A percentile compares a stretch with the other conserved stretches of the same genome.
phyloP scores from a whole-genome alignment of 2,113 vertebrate genomes.

The Hyperopisus bebe region DNA sequence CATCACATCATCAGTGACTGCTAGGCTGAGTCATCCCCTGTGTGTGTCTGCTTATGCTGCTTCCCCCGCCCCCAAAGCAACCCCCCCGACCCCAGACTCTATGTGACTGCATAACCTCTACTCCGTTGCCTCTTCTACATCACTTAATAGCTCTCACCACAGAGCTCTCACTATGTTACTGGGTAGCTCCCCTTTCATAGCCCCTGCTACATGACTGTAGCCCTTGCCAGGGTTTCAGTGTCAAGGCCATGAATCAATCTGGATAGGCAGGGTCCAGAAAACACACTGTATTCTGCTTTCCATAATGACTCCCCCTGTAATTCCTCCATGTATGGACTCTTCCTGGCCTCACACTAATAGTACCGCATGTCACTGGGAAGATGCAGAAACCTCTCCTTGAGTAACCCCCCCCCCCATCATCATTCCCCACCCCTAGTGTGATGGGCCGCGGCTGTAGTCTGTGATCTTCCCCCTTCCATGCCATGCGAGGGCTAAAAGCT shows the following conservation, averaged over 20 bases:
- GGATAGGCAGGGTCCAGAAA: not conserved
- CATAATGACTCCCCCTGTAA: not conserved
- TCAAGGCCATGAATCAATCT: not conserved
- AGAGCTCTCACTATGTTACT: not conserved
- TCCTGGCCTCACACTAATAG: not conserved
- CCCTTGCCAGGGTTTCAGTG: not conserved
- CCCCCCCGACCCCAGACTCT: not conserved
- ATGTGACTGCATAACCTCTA: not conserved
- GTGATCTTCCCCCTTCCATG: not conserved
- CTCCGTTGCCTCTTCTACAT: not conserved
- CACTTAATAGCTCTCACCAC: not conserved
- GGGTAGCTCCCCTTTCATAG: not conserved
- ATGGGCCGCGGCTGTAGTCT: not conserved
- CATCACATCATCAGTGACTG: constrained; percentile 11
- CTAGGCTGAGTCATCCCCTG: constrained; percentile 24
- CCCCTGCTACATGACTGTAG: not conserved
- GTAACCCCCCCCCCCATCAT: not conserved
- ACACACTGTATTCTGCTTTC: not conserved
- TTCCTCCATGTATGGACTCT: not conserved
- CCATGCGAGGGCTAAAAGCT: not conserved
- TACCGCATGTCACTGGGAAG: not conserved
- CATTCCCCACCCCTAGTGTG: not conserved
- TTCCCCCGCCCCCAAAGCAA: not conserved
- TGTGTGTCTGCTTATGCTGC: constrained; percentile 2
- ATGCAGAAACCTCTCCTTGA: not conserved